These are phyloP conservation scores for Hippocampus comes DNA, from an alignment of 2,113 vertebrate genomes.

Conservation along the genomic window DNA sequence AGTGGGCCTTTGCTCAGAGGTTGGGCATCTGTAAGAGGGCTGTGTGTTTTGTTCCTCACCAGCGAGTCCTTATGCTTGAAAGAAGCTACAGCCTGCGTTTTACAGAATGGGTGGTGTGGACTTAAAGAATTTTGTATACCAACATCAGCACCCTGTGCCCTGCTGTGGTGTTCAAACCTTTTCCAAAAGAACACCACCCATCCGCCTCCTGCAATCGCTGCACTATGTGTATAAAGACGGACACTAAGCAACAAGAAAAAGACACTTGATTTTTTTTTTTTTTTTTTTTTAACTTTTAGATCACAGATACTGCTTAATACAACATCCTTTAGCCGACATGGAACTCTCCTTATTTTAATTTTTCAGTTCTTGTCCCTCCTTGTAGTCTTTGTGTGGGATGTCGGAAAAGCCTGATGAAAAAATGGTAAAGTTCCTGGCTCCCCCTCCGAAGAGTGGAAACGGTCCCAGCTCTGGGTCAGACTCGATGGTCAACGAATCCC, in stretches of 20 bases:
- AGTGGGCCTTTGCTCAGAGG: conserved; percentile 22
- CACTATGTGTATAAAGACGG: conserved; percentile 53
- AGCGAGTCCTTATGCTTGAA: conserved; percentile 63
- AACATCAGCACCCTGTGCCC: conserved; percentile 46
- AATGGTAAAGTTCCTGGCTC: conserved; percentile 78
- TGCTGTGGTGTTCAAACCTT: conserved; percentile 62
- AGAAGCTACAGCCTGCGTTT: conserved; percentile 42
- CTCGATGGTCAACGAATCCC: conserved; percentile 81
- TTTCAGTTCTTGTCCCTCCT: conserved; percentile 45
- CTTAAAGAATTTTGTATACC: conserved; percentile 60
- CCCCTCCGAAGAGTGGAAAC: conserved; percentile 82
- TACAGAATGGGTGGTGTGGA: conserved; percentile 74
- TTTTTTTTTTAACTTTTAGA: conserved; percentile 26
- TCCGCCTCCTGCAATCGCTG: conserved; percentile 49
- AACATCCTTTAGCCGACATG: conserved; percentile 47
- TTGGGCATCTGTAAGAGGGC: conserved; percentile 40
- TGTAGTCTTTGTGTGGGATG: conserved; percentile 70
- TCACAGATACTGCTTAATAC: conserved; percentile 13
- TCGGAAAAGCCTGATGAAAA: conserved; percentile 75
- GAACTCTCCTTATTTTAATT: conserved; percentile 52
- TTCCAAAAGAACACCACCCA: conserved; percentile 68
- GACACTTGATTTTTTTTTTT: conserved; percentile 22
- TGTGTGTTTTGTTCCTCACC: conserved; percentile 26
- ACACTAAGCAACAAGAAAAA: conserved; percentile 35
- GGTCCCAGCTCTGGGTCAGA: conserved; percentile 90